phyloP scores from a whole-genome alignment of 2,888 invertebrate genomes.

The Drosophila multiciliata region DNA sequence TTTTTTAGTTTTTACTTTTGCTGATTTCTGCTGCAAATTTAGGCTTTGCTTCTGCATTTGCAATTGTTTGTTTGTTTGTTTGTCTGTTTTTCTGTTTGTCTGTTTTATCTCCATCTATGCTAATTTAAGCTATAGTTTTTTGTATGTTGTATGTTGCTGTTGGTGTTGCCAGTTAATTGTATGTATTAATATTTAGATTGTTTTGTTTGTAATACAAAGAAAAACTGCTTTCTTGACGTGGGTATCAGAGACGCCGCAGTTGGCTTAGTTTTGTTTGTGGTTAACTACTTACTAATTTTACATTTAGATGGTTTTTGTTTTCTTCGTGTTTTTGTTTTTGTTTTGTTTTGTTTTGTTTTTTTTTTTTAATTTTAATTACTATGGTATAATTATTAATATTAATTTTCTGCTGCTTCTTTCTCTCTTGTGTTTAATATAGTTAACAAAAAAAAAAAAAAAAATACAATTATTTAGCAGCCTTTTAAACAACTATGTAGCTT shows the following conservation, averaged over 20 bases:
- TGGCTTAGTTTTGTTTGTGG: slow-evolving; percentile 21
- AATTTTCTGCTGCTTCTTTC: slow-evolving; percentile 50
- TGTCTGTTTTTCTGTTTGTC: not conserved
- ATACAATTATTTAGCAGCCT: slow-evolving; percentile 62
- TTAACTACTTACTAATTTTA: slow-evolving; percentile 70
- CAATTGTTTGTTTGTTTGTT: not conserved
- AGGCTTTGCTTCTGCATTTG: slow-evolving; percentile 2
- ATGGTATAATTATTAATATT: slow-evolving; percentile 49
- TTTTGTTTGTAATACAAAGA: slow-evolving; percentile 58
- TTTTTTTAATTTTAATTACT: slow-evolving; percentile 14
- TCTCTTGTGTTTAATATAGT: slow-evolving; percentile 54
- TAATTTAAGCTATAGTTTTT: slow-evolving; percentile 41
- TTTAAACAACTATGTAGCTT: slow-evolving; percentile 70
- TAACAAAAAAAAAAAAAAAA: slow-evolving; percentile 69
- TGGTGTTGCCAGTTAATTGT: slow-evolving; percentile 35
- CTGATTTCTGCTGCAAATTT: slow-evolving; percentile 14
- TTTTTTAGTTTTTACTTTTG: slow-evolving; percentile 11
- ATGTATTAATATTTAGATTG: slow-evolving; percentile 34
- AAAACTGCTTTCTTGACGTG: slow-evolving; percentile 45
- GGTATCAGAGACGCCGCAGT: slow-evolving; percentile 29
- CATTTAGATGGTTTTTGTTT: slow-evolving; percentile 44
- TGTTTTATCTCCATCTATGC: slow-evolving; percentile 24
- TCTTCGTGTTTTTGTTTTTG: slow-evolving; percentile 21
- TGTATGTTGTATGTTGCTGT: slow-evolving; percentile 2
- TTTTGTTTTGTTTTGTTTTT: not conserved